Base-by-base conservation (phyloP, 2,797 vertebrate species). In the Crypturellus tataupa region DNA sequence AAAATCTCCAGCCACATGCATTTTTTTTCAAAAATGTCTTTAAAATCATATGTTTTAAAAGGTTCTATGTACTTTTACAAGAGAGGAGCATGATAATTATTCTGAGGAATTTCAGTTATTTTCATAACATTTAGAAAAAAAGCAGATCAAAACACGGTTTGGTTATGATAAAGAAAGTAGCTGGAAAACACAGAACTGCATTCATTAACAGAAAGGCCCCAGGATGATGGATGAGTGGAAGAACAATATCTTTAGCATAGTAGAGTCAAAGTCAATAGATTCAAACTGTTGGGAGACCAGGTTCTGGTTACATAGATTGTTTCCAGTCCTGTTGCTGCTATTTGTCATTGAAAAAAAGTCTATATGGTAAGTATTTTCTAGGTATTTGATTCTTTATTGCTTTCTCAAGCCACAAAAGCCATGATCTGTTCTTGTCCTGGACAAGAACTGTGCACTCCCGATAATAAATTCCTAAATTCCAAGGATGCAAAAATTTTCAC, bases 391-490 rank as follows among this genome's bases (percentile, higher is more conserved):
- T 83, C 23, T 65, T 80, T 35, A 17, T 8, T 25, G 4, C 46
- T 90, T 90, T 79, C 56, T 85, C 70, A 85, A 92, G 37, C 29
- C 76, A 80, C 4, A 7, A 2, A 25, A 85, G 25, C 53, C 40
- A 42, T 59, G 46, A 62, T 51, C 56, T 80, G 14, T 2, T 3
- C 82, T 25, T 25, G 33, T 65, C 14, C 55, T 53, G 42, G 44
- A 23, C 21, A 58, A 81, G 60, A 93, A 71, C 18, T 64, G 47
- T 2, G 0, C 14, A 24, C 25, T 89, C 55, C 39, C 33, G 64
- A 90, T 94, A 72, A 69, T 31, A 76, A 62, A 25, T 51, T 29
- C 2, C 1, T 8, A 72, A 67, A 18, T 83, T 75, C 55, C 65
- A 84, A 85, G 93, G 29, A 42, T 8, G 82, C 4, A 44, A 71